These are phyloP conservation scores for Mormyrus hasselquistii DNA, from an alignment of 2,797 vertebrate species.

Conservation along the genomic window DNA sequence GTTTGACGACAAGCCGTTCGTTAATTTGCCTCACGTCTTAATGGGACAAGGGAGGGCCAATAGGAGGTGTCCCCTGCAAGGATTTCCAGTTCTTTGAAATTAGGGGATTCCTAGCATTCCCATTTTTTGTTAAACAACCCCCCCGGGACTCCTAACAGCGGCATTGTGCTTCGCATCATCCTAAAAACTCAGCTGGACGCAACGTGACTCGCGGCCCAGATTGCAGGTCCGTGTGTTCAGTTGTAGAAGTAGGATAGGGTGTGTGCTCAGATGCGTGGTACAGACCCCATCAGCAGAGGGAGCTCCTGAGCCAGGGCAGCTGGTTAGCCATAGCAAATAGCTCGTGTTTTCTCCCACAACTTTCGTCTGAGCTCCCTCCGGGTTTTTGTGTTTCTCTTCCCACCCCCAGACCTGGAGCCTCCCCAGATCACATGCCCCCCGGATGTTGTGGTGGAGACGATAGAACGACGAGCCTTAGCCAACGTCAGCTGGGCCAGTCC, in stretches of 20 bases:
- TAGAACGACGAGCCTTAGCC: conserved; percentile 77
- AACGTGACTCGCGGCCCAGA: no score
- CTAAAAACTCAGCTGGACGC: not conserved
- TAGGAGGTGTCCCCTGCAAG: not conserved
- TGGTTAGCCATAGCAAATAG: not conserved
- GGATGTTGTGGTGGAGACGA: conserved; percentile 70
- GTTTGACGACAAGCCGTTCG: not conserved
- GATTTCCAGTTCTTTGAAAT: not conserved
- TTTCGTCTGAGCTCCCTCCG: not conserved
- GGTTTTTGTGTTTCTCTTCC: conserved; percentile 1
- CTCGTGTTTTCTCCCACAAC: not conserved
- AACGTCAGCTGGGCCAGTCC: conserved; percentile 81
- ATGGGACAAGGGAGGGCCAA: not conserved
- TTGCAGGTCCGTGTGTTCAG: not conserved
- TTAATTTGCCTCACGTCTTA: not conserved
- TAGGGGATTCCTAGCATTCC: not conserved
- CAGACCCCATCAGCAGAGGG: not conserved
- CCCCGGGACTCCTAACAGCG: not conserved
- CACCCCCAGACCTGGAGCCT: conserved; percentile 69
- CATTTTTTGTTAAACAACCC: not conserved
- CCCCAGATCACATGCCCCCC: conserved; percentile 79
- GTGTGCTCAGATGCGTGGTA: not conserved
- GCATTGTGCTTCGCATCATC: not conserved
- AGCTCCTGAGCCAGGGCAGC: not conserved
- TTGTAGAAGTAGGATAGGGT: not conserved